Evolutionary conservation across 2,113 vertebrate genomes (phyloP).

Genomic region (Cyphomyrus discorhynchus): DNA sequence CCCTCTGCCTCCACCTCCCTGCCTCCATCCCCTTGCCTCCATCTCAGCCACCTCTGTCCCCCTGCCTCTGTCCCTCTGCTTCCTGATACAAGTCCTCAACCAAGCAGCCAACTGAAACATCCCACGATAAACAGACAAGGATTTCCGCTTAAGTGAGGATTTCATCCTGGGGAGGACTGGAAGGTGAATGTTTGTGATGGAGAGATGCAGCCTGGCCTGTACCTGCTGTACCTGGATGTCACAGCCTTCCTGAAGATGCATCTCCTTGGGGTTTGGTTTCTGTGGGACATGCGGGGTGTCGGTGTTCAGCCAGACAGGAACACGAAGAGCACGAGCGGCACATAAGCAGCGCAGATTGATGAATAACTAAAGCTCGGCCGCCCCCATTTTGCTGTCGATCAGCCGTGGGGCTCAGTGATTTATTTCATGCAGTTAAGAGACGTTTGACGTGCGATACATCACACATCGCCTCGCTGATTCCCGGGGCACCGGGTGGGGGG

Average conservation of each 20-base stretch:
- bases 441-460: conserved; percentile 6
- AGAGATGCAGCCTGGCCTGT: neutral
- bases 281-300: neutral
- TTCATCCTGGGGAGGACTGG: neutral
- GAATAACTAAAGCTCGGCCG: conserved; percentile 14
- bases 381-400: conserved; percentile 16
- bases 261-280: neutral
- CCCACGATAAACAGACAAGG: neutral
- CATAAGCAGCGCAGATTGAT: neutral
- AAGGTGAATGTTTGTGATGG: neutral
- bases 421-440: conserved; percentile 11
- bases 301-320: neutral
- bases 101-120: neutral
- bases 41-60: neutral
- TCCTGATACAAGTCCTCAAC: neutral
- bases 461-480: conserved; percentile 16
- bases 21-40: neutral
- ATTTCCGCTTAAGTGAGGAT: neutral
- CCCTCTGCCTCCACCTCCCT: neutral
- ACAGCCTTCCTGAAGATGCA: neutral
- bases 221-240: neutral
- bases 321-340: neutral
- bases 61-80: neutral
- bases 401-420: conserved; percentile 13
- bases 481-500: neutral